phyloP scores from a whole-genome alignment of 1,140 invertebrate species.

The Zaprionus ornatus region DNA sequence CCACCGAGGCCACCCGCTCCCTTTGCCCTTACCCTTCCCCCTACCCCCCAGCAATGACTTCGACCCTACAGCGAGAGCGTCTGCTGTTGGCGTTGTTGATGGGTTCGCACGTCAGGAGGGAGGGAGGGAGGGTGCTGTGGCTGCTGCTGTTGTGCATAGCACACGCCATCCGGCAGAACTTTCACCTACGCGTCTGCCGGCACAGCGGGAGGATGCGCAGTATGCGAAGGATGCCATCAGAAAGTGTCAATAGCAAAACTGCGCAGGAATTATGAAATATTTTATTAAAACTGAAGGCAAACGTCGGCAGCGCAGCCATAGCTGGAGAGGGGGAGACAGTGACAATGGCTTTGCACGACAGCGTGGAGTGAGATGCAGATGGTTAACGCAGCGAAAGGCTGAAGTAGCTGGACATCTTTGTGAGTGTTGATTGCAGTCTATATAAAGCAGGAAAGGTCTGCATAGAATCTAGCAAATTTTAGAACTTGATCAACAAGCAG shows the following conservation, averaged over 20 bases:
- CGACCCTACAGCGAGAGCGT: constrained; percentile 15
- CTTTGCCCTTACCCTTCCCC: background rate
- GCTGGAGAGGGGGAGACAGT: constrained; percentile 9
- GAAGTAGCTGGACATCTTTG: background rate
- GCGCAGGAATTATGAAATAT: constrained; percentile 79
- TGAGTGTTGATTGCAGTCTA: background rate
- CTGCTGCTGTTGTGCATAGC: constrained; percentile 31
- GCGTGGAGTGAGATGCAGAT: constrained; percentile 8
- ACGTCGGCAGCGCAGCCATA: constrained; percentile 13
- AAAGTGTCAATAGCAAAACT: constrained; percentile 79
- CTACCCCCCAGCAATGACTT: background rate
- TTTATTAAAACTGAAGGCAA: constrained; percentile 77
- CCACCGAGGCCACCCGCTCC: constrained; percentile 50
- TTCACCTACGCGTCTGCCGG: constrained; percentile 73
- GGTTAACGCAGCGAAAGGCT: constrained; percentile 13
- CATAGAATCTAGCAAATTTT: background rate
- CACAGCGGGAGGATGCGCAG: constrained; percentile 53
- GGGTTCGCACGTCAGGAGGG: constrained; percentile 11
- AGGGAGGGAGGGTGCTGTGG: constrained; percentile 21
- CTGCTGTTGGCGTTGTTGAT: constrained; percentile 71
- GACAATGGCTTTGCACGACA: background rate
- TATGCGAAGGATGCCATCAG: constrained; percentile 60
- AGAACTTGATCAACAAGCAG: background rate
- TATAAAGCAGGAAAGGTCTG: background rate
- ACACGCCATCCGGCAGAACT: constrained; percentile 47